These are phyloP conservation scores for Corythornis cristatus DNA, from an alignment of 2,113 vertebrate species.

Conservation along the genomic window DNA sequence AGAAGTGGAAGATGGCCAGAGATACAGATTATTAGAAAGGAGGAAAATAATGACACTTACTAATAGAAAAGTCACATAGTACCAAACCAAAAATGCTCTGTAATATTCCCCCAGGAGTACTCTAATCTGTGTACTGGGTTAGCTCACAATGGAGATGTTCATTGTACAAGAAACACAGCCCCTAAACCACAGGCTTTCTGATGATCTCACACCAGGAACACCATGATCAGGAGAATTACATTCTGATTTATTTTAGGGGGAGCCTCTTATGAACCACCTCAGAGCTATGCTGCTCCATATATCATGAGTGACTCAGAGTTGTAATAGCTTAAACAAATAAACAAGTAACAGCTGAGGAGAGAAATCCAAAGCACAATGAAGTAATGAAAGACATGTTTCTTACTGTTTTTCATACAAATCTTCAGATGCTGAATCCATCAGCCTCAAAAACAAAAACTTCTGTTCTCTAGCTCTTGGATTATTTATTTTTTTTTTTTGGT, in stretches of 20 bases:
- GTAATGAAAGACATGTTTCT: constrained; percentile 32
- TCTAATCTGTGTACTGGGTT: background rate
- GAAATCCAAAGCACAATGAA: constrained; percentile 24
- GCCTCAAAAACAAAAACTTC: background rate
- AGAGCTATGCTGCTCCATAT: background rate
- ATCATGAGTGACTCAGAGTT: constrained; percentile 43
- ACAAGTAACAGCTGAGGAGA: constrained; percentile 10
- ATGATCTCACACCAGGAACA: background rate
- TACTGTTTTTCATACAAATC: background rate
- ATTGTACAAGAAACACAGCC: background rate
- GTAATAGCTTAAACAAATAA: constrained; percentile 41
- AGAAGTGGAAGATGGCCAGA: background rate
- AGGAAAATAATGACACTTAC: background rate
- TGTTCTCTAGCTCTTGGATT: background rate
- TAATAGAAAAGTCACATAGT: background rate
- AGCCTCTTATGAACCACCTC: background rate
- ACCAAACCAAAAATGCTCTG: background rate
- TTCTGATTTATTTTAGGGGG: background rate
- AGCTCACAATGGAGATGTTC: background rate
- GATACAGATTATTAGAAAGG: too few species aligned
- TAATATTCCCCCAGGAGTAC: background rate
- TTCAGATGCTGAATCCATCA: background rate
- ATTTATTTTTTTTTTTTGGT: background rate
- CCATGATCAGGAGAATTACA: background rate
- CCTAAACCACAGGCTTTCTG: background rate